These are phyloP conservation scores for Pemphigus obesinymphae DNA, from an alignment of 1,140 invertebrate species.

Conservation along the genomic window DNA sequence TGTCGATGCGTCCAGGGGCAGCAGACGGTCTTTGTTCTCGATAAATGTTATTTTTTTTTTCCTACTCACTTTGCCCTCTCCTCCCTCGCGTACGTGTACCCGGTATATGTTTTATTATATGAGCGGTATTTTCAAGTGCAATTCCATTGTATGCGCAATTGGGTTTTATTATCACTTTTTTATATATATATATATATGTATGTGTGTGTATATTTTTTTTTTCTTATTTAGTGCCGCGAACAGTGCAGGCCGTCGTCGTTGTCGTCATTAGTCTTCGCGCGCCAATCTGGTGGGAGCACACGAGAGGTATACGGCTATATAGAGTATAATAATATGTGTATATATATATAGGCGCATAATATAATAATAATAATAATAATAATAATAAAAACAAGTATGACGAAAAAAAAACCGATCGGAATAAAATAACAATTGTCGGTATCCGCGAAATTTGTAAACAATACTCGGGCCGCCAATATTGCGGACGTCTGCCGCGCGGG, in stretches of 20 bases:
- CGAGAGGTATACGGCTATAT: no score
- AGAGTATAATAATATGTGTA: no score
- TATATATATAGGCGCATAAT: background rate
- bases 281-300: background rate
- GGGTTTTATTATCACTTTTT: constrained; percentile 31
- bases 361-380: background rate
- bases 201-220: background rate
- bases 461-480: background rate
- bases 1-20: constrained; percentile 20
- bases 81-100: background rate
- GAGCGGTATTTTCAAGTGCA: constrained; percentile 31
- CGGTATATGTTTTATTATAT: constrained; percentile 2
- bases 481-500: background rate
- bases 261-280: constrained; percentile 32
- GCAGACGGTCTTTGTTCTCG: constrained; percentile 38
- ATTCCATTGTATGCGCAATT: constrained; percentile 40
- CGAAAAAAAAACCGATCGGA: background rate
- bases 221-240: background rate
- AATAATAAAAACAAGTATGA: background rate
- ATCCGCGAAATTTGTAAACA: constrained; percentile 38
- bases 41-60: constrained; percentile 13
- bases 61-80: background rate
- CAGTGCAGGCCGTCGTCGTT: background rate
- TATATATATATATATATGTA: background rate
- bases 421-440: constrained; percentile 40